Conservation (phyloP, 1,140 invertebrate genomes). For the Oreohelix idahoensis region DNA sequence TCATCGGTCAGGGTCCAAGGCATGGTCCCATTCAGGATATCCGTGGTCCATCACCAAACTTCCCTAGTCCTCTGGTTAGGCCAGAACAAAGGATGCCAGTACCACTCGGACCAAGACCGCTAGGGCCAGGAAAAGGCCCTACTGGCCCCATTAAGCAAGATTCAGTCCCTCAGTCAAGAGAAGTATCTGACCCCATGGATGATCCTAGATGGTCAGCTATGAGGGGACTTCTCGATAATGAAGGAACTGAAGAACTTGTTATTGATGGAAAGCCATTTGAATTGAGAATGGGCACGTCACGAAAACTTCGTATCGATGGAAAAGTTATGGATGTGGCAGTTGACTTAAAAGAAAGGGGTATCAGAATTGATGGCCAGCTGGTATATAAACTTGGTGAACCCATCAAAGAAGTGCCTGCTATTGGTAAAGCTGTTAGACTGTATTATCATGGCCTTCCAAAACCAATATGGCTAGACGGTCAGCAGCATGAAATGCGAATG, state of each 20-base stretch:
- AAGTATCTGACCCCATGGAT: conserved; percentile 38
- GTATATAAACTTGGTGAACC: conserved; percentile 70
- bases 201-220: conserved; percentile 52
- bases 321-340: conserved; percentile 53
- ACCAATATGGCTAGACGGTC: conserved; percentile 68
- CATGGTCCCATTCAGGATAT: background rate
- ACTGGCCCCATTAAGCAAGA: background rate
- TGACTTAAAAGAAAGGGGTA: conserved; percentile 58
- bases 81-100: conserved; percentile 2
- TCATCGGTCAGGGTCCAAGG: conserved; percentile 10
- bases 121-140: background rate
- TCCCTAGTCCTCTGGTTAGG: background rate
- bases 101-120: background rate
- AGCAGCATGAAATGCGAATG: conserved; percentile 63
- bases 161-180: background rate
- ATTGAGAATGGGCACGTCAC: conserved; percentile 56
- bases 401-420: conserved; percentile 58
- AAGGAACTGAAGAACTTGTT: conserved; percentile 61
- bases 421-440: conserved; percentile 53
- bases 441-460: conserved; percentile 66
- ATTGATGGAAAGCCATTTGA: conserved; percentile 67
- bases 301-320: conserved; percentile 52
- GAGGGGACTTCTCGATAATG: conserved; percentile 39
- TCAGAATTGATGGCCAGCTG: conserved; percentile 57
- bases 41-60: background rate